phyloP scores from a whole-genome alignment of 2,113 vertebrate genomes.

The Alaudala cheleensis region DNA sequence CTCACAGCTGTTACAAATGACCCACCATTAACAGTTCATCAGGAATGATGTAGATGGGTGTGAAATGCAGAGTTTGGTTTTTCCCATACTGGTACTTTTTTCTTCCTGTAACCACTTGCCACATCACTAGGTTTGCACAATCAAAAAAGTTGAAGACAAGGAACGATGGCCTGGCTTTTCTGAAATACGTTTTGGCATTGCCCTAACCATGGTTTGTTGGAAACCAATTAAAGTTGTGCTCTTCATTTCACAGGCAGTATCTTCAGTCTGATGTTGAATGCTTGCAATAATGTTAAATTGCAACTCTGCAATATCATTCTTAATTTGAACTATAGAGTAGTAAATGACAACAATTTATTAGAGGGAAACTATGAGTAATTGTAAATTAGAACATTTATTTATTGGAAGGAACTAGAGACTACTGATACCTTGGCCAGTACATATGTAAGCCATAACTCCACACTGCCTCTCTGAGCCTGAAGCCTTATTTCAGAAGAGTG shows the following conservation, averaged over 20 bases:
- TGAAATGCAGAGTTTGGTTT: not conserved
- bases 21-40: not conserved
- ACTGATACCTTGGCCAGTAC: not conserved
- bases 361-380: not conserved
- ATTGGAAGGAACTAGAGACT: not conserved
- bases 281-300: not conserved
- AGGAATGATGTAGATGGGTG: not conserved
- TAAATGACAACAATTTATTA: not conserved
- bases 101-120: not conserved
- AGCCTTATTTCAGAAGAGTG: not conserved
- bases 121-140: not conserved
- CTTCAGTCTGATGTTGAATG: not conserved
- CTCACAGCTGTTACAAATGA: not conserved
- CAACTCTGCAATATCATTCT: not conserved
- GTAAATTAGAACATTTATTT: not conserved
- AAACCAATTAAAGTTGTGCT: not conserved
- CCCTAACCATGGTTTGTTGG: accelerated
- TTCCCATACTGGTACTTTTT: not conserved
- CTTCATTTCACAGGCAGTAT: not conserved
- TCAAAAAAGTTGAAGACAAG: not conserved
- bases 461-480: not conserved
- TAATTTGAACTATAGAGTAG: not conserved
- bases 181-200: not conserved
- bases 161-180: not conserved
- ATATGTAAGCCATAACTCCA: not conserved